Evolutionary conservation across 2,113 vertebrate species (phyloP).

Genomic region (Bambusicola thoracicus): DNA sequence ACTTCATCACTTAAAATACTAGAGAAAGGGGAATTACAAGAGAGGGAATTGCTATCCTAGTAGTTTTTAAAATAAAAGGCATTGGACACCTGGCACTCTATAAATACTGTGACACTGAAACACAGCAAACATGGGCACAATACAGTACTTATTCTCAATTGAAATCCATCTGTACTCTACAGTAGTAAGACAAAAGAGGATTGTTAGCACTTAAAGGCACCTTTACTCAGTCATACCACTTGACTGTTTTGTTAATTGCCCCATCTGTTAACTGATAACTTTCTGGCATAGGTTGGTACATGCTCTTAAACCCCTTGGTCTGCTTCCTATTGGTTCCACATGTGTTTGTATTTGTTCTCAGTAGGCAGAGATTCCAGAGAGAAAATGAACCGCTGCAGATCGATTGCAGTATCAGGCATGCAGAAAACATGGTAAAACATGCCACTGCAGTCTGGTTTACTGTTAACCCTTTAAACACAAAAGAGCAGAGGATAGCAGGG

Average conservation of each 20-base stretch:
- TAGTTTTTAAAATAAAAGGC: conserved; percentile 73
- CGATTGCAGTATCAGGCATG: conserved; percentile 84
- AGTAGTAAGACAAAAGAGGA: conserved; percentile 81
- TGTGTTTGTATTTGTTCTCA: conserved; percentile 87
- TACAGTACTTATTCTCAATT: conserved; percentile 72
- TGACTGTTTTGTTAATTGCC: conserved; percentile 82
- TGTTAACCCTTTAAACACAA: conserved; percentile 70
- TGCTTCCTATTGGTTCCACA: conserved; percentile 88
- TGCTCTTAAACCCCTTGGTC: conserved; percentile 77
- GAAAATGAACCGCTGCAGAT: conserved; percentile 85
- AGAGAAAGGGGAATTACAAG: background rate
- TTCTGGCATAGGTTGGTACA: conserved; percentile 80
- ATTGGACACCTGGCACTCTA: conserved; percentile 76
- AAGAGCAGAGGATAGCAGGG: rapidly evolving
- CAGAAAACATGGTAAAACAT: conserved; percentile 77
- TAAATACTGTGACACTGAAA: conserved; percentile 68
- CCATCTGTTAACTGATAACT: conserved; percentile 83
- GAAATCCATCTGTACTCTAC: conserved; percentile 76
- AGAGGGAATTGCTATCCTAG: conserved; percentile 60
- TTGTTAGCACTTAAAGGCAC: conserved; percentile 81
- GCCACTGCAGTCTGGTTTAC: conserved; percentile 68
- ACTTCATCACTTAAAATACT: conserved; percentile 62
- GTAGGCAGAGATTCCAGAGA: conserved; percentile 82
- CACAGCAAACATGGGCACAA: conserved; percentile 66
- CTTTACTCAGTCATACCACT: conserved; percentile 76